Base-by-base conservation (phyloP, 92 coral and sea anemone species). In the Epizoanthus scotinus region DNA sequence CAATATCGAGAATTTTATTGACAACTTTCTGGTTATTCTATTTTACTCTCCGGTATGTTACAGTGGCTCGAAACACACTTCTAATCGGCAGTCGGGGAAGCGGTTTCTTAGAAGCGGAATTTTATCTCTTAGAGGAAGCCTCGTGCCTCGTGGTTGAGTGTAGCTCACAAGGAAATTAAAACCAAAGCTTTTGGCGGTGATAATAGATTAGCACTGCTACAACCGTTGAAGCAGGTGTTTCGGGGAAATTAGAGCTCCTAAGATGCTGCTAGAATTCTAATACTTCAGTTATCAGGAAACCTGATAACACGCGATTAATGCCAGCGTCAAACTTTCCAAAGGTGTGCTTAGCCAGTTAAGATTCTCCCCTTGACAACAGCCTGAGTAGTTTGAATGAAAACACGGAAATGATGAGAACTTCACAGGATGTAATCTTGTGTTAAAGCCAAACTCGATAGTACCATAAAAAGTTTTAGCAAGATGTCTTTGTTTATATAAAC, bases 321-420 rank as follows among this genome's bases (percentile, higher is more conserved):
- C 69, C 29, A 36, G 56, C 63, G 47, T 60, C 67, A 58, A 8
- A 22, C 9, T 42, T 68, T 68, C 9, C 55, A 44, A 34, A 36
- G 63, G 81, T 67, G 36, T 54, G 67, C 81, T 34, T 6, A 34
- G 40, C 40, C 40, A 34, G 40, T 34, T 59, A 75, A 69, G 58
- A 12, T 67, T 17, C 22, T 10, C 13, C 15, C 2, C 7, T 15
- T 34, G 27, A 8, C 21, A 29, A 13, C 57, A 21, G 44, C 68
- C 59, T 52, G 21, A 59, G 68, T 38, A 15, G 81, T 4, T 59
- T 53, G 59, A 38, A 36, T 21, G 67, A 75, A 73, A 59, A 59
- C 81, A 75, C 81, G 81, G 81, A 75, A 75, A 75, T 75, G 66
- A 59, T 75, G 21, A 75, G 60, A 38, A 36, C 68, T 57, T 8